phyloP scores from a whole-genome alignment of 2,888 invertebrate genomes.

The Cheilosia soror region DNA sequence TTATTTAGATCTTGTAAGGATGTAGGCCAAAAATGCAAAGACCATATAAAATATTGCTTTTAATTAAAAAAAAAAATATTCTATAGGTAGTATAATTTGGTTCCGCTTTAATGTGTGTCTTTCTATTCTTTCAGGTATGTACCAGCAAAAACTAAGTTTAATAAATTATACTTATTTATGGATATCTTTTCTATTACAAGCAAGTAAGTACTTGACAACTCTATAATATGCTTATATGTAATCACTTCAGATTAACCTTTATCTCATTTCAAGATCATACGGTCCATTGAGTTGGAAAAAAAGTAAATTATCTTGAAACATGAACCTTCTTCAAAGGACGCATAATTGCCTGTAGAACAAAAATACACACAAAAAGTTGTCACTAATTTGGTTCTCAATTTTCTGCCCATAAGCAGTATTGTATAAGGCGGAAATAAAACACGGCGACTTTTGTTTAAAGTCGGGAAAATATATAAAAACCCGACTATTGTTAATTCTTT shows the following conservation, averaged over 20 bases:
- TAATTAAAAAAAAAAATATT: too few species aligned
- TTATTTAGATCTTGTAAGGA: too few species aligned
- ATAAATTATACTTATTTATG: slow-evolving; percentile 5
- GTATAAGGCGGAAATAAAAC: too few species aligned
- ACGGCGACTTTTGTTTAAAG: too few species aligned
- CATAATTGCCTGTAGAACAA: slow-evolving; percentile 17
- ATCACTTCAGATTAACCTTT: slow-evolving; percentile 47
- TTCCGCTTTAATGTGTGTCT: background rate
- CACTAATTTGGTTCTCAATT: slow-evolving; percentile 54
- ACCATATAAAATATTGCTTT: too few species aligned
- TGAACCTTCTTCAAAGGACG: slow-evolving; percentile 52
- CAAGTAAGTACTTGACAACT: slow-evolving; percentile 54
- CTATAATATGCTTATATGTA: slow-evolving; percentile 11
- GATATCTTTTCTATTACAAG: background rate
- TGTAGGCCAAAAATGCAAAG: too few species aligned
- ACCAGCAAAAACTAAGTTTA: background rate
- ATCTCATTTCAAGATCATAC: slow-evolving; percentile 45
- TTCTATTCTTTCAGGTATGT: slow-evolving; percentile 51
- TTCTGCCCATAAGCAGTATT: slow-evolving; percentile 38
- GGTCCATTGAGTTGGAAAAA: slow-evolving; percentile 57
- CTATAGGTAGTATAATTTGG: too few species aligned
- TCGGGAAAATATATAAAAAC: too few species aligned
- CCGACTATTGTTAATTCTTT: too few species aligned
- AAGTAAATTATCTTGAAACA: slow-evolving; percentile 60
- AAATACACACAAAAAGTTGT: slow-evolving; percentile 5